Conservation (phyloP, 2,113 vertebrate species). For the Tachysurus vachellii region DNA sequence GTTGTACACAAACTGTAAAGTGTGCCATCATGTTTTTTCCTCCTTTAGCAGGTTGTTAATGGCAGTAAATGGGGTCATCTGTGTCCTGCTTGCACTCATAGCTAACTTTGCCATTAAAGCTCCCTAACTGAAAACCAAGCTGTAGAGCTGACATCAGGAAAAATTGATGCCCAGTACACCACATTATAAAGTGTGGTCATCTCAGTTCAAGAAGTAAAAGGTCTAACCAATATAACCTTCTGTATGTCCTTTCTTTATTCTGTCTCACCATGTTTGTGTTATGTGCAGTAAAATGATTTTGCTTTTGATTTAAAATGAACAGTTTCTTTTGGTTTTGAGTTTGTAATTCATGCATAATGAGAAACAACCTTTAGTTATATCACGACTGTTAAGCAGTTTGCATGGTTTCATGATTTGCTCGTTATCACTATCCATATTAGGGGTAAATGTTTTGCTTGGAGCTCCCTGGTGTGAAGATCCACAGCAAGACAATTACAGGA, state of each 20-base stretch:
- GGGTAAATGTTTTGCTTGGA: not conserved
- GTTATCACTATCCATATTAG: conserved; percentile 15
- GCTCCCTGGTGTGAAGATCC: conserved; percentile 24
- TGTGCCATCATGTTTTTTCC: conserved; percentile 50
- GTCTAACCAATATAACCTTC: not conserved
- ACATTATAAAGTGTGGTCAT: not conserved
- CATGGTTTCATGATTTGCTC: conserved; percentile 29
- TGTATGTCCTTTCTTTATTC: not conserved
- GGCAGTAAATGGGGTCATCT: conserved; percentile 43
- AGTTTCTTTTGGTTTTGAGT: conserved; percentile 13
- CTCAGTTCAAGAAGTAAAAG: not conserved
- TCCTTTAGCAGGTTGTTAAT: conserved; percentile 50
- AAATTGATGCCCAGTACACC: not conserved
- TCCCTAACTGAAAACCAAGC: conserved; percentile 1
- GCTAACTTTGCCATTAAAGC: conserved; percentile 14
- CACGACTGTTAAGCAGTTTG: conserved; percentile 4
- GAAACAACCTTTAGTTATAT: conserved; percentile 15
- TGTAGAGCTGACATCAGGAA: conserved; percentile 16
- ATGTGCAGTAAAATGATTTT: conserved; percentile 18
- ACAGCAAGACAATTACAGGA: conserved; percentile 8
- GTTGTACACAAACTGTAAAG: conserved; percentile 46
- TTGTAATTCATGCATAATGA: conserved; percentile 6
- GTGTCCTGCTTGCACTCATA: conserved; percentile 30
- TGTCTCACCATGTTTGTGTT: not conserved
- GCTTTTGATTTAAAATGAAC: not conserved